Conservation (phyloP, 2,797 vertebrate genomes). For the Odontamblyopus rebecca region DNA sequence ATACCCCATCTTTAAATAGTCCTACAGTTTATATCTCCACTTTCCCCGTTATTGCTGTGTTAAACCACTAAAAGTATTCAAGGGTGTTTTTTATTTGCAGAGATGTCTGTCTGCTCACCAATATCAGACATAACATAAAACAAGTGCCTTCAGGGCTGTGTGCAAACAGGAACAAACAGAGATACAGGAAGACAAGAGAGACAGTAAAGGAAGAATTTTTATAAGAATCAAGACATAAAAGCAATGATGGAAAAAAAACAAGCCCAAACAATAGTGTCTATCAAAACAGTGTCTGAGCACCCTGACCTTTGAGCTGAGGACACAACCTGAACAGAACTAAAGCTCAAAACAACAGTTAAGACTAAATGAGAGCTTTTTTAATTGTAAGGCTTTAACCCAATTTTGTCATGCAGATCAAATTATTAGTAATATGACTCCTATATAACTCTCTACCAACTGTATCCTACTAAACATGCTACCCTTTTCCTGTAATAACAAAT, state of each 20-base stretch:
- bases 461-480: too few species aligned
- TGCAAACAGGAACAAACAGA: slow-evolving; percentile 18
- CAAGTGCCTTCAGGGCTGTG: slow-evolving; percentile 53
- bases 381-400: too few species aligned
- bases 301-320: slow-evolving; percentile 30
- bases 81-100: slow-evolving; percentile 37
- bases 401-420: too few species aligned
- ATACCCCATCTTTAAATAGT: neutral
- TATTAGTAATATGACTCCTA: too few species aligned
- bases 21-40: neutral
- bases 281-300: slow-evolving; percentile 38
- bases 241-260: slow-evolving; percentile 33
- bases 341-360: neutral
- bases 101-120: slow-evolving; percentile 53
- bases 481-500: too few species aligned
- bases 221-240: slow-evolving; percentile 34
- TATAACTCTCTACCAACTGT: too few species aligned
- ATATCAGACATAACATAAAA: slow-evolving; percentile 57
- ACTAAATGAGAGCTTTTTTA: neutral
- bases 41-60: slow-evolving; percentile 9
- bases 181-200: slow-evolving; percentile 7
- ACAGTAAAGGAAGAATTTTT: slow-evolving; percentile 42
- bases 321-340: slow-evolving; percentile 24
- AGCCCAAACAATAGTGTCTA: slow-evolving; percentile 56
- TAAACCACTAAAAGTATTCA: slow-evolving; percentile 46